Evolutionary conservation across 2,888 invertebrate genomes (phyloP), one percentile per base, ranked within the genome.

Genomic region (Philopedon plagiatum): DNA sequence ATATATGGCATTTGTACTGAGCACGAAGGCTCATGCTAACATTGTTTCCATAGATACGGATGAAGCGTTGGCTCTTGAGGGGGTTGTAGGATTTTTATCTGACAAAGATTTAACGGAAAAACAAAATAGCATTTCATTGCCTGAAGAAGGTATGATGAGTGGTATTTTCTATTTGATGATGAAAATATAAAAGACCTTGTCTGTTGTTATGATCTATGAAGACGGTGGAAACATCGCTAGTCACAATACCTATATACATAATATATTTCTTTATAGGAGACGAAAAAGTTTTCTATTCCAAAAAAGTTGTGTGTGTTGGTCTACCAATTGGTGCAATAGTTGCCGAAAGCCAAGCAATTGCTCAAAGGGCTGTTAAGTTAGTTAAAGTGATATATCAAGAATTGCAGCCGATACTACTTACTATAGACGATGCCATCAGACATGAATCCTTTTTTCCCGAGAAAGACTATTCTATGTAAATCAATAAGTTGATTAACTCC

Each of bases 351-450:
- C 95, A 95, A 85, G 84, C 86, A 0, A 90, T 90, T 8, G 97
- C 98, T 0, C 94, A 96, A 85, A 88, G 89, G 78, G 98, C 97
- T 21, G 93, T 96, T 0, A 91, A 91, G 75, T 86, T 90, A 82
- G 96, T 98, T 5, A 79, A 78, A 69, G 87, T 98, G 0, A 87
- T 90, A 67, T 98, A 98, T 81, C 93, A 96, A 85, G 93, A 96
- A 57, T 80, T 95, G 18, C 84, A 89, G 29, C 95, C 96, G 0
- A 87, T 94, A 21, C 92, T 98, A 64, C 85, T 96, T 2, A 94
- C 95, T 0, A 96, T 98, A 70, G 94, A 97, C 88, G 94, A 96
- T 82, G 95, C 96, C 0, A 94, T 97, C 64, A 88, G 89, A 80
- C 87, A 91, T 7, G 88, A 92, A 29, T 95, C 95, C 0, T 95